Base-by-base conservation (phyloP, 1,140 invertebrate species). In the Drosophila trapezifrons region DNA sequence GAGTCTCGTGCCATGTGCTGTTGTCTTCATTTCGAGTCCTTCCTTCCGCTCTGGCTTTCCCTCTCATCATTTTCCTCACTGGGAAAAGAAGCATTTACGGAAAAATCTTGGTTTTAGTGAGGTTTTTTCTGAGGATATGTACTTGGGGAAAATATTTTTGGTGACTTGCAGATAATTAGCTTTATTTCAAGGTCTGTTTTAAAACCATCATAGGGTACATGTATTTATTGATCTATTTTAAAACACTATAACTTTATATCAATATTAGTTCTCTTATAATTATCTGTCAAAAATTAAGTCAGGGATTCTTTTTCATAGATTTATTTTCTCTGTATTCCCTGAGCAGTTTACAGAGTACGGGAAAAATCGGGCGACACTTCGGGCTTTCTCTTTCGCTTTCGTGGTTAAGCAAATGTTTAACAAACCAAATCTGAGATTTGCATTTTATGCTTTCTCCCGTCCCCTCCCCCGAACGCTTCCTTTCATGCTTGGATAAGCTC, bases 321-420 rank as follows among this genome's bases (percentile, higher is more conserved):
- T 35, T 22, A 7, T 54, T 54, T 37, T 37, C 17, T 37, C 51
- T 35, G 51, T 37, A 12, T 20, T 1, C 6, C n/a, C 17, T 4
- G 4, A 7, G 18, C 8, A 51, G 4, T 18, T 0, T 18, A 7
- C 1, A 8, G 12, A 51, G 27, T 17, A 2, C 35, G 65, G 22
- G 38, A 20, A 45, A 62, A 62, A 13, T 38, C 22, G 13, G 27
- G 40, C 32, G 59, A 66, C 60, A 75, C 73, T 82, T 71, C 43
- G 37, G 52, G 40, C 46, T 55, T 74, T 83, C 47, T 67, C 78
- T 73, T 65, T 82, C 63, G 71, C 71, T 84, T 84, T 87, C 87
- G 84, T 87, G 84, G 84, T 87, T 87, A 87, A 89, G 84, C 80
- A 84, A 87, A 87, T 87, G 84, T 89, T 87, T 72, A 87, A 87